These are phyloP conservation scores for Diorhabda carinulata DNA, from an alignment of 1,140 invertebrate species.

Conservation along the genomic window DNA sequence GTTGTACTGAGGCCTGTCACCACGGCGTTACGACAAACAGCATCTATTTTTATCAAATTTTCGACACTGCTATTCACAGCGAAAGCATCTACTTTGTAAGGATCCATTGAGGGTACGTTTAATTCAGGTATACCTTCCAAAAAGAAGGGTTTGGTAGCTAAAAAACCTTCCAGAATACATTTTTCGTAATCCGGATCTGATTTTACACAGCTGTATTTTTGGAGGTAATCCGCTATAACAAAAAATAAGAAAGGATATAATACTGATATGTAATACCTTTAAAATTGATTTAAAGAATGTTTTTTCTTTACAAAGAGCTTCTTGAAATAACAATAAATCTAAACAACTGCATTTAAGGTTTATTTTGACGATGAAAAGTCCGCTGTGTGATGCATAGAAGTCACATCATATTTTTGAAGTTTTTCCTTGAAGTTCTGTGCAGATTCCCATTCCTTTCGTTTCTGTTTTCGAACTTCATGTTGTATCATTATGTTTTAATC, in stretches of 20 bases:
- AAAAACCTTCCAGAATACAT: slow-evolving; percentile 57
- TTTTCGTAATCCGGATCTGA: slow-evolving; percentile 58
- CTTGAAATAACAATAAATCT: too few relatives aligned
- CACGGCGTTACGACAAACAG: slow-evolving; percentile 61
- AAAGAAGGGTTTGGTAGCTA: slow-evolving; percentile 55
- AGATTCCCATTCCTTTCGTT: too few relatives aligned
- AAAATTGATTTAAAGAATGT: too few relatives aligned
- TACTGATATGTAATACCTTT: too few relatives aligned
- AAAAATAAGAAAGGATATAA: background rate
- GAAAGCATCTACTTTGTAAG: slow-evolving; percentile 58
- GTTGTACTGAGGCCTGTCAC: slow-evolving; percentile 59
- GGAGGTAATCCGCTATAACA: slow-evolving; percentile 55
- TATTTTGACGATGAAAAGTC: too few relatives aligned
- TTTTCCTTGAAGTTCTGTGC: too few relatives aligned
- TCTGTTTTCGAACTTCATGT: too few relatives aligned
- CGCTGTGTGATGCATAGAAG: too few relatives aligned
- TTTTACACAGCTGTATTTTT: slow-evolving; percentile 53
- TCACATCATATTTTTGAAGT: too few relatives aligned
- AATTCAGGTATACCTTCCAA: slow-evolving; percentile 61
- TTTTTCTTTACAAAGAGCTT: too few relatives aligned
- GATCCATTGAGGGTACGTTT: slow-evolving; percentile 62
- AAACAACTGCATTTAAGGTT: too few relatives aligned
- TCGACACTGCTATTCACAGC: slow-evolving; percentile 60
- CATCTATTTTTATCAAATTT: slow-evolving; percentile 61
- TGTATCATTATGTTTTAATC: too few relatives aligned